These are phyloP conservation scores for Piaya cayana DNA, from an alignment of 2,113 vertebrate genomes.

Conservation along the genomic window DNA sequence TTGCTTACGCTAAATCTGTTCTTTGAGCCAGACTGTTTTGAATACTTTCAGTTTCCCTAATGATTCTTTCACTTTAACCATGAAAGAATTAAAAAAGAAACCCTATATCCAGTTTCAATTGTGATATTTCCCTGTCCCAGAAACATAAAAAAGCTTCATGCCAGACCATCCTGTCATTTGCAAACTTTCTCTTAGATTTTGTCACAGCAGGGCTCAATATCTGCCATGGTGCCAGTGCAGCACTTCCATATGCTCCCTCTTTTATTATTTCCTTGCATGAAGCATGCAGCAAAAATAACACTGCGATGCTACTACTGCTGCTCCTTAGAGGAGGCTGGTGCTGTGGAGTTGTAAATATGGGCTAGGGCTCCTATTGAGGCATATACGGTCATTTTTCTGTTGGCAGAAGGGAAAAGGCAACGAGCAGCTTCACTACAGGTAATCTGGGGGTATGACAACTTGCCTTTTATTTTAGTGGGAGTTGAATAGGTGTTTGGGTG, in stretches of 20 bases:
- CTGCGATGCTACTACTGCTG: background rate
- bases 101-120: background rate
- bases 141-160: background rate
- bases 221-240: background rate
- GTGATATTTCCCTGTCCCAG: background rate
- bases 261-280: accelerated
- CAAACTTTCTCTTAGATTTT: background rate
- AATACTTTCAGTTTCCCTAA: background rate
- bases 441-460: background rate
- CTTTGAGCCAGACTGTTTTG: background rate
- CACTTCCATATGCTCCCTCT: background rate
- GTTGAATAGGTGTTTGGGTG: background rate
- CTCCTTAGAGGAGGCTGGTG: accelerated
- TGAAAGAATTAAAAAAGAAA: too few relatives aligned
- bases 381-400: accelerated
- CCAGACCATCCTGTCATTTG: background rate
- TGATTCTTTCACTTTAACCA: background rate
- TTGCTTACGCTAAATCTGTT: background rate
- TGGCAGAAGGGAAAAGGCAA: background rate
- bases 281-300: background rate
- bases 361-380: accelerated
- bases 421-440: background rate
- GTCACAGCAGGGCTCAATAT: conserved; percentile 41
- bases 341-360: accelerated
- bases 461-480: background rate